Percentiles rank a stretch among this genome's conserved stretches.
Conservation (phyloP, 1,140 invertebrate genomes). For the Drosophila quadrilineata region DNA sequence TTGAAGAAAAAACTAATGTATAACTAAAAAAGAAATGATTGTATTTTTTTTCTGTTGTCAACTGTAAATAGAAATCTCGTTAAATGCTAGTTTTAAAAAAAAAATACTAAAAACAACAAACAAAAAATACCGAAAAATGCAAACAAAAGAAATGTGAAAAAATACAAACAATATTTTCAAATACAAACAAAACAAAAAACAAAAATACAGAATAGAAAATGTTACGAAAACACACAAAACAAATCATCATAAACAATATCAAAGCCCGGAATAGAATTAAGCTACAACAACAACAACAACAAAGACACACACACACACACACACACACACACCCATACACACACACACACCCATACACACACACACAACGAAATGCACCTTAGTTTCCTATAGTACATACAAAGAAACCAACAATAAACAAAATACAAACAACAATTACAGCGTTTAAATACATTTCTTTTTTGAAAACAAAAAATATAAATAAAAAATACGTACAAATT, state of each 20-base stretch:
- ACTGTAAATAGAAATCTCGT: constrained; percentile 75
- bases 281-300: constrained; percentile 27
- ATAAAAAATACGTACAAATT: constrained; percentile 79
- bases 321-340: constrained; percentile 44
- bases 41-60: constrained; percentile 28
- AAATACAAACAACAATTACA: constrained; percentile 33
- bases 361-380: no score
- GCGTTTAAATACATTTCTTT: constrained; percentile 43
- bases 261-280: constrained; percentile 54
- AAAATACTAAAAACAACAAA: constrained; percentile 26
- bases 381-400: constrained; percentile 70
- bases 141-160: constrained; percentile 24
- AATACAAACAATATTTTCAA: constrained; percentile 48
- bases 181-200: constrained; percentile 23
- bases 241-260: constrained; percentile 14
- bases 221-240: no score
- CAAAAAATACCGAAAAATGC: constrained; percentile 11
- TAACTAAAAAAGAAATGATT: constrained; percentile 20
- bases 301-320: constrained; percentile 47
- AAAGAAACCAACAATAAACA: constrained; percentile 30
- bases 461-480: no score
- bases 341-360: constrained; percentile 47
- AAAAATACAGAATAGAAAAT: constrained; percentile 40
- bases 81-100: constrained; percentile 64
- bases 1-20: constrained; percentile 10